A percentile compares a stretch with the other conserved stretches of the same genome.
Conservation (phyloP, 1,140 invertebrate species). For the Diorhabda carinulata region DNA sequence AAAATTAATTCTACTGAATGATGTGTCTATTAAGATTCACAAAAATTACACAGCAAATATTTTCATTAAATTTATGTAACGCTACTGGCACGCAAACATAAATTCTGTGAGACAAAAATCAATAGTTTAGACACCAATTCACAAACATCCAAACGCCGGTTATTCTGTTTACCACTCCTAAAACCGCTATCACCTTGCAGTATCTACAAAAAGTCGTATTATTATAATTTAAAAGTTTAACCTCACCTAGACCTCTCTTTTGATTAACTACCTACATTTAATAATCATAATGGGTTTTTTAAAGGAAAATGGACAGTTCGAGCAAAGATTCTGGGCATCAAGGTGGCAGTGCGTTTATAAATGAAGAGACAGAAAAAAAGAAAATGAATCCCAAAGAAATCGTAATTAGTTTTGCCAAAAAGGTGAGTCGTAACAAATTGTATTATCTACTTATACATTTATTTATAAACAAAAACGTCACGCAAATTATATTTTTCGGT, state of each 20-base stretch:
- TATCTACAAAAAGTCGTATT: neutral
- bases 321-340: neutral
- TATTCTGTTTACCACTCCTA: neutral
- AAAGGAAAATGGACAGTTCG: neutral
- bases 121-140: neutral
- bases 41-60: no score
- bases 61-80: no score
- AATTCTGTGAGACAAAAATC: neutral
- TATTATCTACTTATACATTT: no score
- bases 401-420: neutral
- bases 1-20: no score
- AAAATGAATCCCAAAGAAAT: neutral
- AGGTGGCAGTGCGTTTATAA: neutral
- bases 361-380: neutral
- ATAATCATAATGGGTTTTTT: neutral
- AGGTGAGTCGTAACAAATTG: neutral
- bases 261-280: constrained; percentile 1
- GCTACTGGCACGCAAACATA: neutral
- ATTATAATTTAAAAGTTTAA: neutral
- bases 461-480: no score
- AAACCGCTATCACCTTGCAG: neutral
- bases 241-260: neutral
- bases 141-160: neutral
- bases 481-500: no score
- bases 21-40: no score